A percentile compares a stretch with the other conserved stretches of the same genome.
Evolutionary conservation across 2,113 vertebrate genomes (phyloP).

Genomic region (Vidua macroura): DNA sequence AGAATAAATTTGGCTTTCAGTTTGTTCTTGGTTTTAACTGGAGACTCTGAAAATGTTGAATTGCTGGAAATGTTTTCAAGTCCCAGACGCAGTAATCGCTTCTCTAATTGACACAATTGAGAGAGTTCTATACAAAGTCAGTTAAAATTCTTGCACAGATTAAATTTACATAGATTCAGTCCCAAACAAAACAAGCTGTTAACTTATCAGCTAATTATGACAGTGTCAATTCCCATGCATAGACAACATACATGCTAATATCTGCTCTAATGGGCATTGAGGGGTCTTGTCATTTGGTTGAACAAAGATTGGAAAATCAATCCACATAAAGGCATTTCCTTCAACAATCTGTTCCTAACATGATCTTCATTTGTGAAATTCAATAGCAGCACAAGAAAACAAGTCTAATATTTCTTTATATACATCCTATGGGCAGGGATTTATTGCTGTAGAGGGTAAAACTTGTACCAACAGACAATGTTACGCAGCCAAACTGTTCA

Average conservation of each 20-base stretch:
- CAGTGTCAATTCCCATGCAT: neutral
- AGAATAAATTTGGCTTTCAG: conserved; percentile 40
- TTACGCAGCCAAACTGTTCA: neutral
- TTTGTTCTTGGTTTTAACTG: conserved; percentile 31
- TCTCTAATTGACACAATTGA: neutral
- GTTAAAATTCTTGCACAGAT: neutral
- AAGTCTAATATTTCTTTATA: neutral
- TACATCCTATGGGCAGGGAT: neutral
- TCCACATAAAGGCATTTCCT: neutral
- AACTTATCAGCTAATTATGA: neutral
- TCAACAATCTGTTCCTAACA: neutral
- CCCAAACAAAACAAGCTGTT: neutral
- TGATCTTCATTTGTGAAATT: neutral
- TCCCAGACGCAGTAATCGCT: neutral
- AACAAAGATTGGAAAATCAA: neutral
- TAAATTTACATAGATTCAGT: neutral
- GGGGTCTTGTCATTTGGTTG: neutral
- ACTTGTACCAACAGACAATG: conserved; percentile 8
- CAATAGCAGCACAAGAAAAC: neutral
- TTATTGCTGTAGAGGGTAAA: neutral
- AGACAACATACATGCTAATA: neutral
- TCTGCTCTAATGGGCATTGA: neutral
- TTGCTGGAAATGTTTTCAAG: conserved; percentile 37
- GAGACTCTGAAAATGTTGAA: conserved; percentile 10
- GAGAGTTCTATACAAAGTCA: neutral